phyloP scores from a whole-genome alignment of 2,113 vertebrate species.

The Catagonus wagneri region DNA sequence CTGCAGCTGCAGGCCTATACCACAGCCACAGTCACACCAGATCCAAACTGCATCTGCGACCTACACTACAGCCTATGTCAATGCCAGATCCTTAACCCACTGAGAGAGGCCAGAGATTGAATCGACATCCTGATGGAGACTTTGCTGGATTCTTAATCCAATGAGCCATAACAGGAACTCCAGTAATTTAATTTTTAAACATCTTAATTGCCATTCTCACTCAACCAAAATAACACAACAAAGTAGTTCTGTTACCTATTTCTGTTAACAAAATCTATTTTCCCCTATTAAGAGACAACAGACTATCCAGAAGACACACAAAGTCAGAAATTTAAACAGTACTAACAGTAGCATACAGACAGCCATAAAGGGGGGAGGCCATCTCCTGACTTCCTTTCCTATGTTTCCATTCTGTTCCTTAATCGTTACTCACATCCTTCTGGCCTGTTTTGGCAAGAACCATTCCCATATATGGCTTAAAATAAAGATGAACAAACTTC shows the following conservation, averaged over 20 bases:
- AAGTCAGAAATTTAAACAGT: not conserved
- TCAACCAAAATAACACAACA: not conserved
- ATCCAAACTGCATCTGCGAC: no score
- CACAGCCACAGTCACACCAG: no score
- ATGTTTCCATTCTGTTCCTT: not conserved
- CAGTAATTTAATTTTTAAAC: not conserved
- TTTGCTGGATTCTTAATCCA: no score
- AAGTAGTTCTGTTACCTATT: not conserved
- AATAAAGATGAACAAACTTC: not conserved
- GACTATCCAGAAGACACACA: not conserved
- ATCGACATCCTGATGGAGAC: no score
- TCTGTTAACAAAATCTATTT: slow-evolving; percentile 12
- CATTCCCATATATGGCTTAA: not conserved
- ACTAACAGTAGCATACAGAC: not conserved
- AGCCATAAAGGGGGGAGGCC: not conserved
- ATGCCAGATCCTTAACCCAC: no score
- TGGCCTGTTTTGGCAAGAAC: not conserved
- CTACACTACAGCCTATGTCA: no score
- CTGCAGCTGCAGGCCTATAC: no score
- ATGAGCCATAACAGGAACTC: no score
- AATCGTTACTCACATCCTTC: not conserved
- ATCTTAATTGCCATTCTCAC: not conserved
- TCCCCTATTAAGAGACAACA: not conserved
- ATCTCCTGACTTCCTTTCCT: not conserved
- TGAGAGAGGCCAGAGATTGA: no score